Evolutionary conservation across 2,888 invertebrate species (phyloP), one percentile per base, ranked within the genome.

Genomic region (Microctonus brassicae): DNA sequence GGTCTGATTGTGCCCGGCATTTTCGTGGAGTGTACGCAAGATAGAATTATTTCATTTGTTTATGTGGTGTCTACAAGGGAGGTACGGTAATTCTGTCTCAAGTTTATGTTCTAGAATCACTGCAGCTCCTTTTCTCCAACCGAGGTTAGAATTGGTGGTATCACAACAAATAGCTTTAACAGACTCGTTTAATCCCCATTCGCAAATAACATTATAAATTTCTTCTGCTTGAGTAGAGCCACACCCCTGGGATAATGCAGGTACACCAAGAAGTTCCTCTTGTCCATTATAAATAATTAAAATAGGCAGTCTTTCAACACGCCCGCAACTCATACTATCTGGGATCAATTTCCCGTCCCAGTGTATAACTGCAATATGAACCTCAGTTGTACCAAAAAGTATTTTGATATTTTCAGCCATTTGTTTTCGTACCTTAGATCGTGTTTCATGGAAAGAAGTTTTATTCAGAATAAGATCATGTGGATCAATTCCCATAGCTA

Each of bases 81-180:
- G 60, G 39, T 60, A 66, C 58, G 71, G 63, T 24, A 76, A 22
- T 55, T 61, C 58, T 53, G 53, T 70, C 13, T 70, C 57, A 24
- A 75, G 61, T 63, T 67, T 68, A 24, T 63, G 39, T 67, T 74
- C 63, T 36, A 73, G 61, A 33, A 68, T 52, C 10, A 73, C 55
- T 17, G 68, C 70, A 9, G 74, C 61, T 34, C 72, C 74, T 22
- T 73, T 73, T 22, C 47, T 53, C 6, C 52, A 36, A 22, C 74
- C 73, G 17, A 69, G 52, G 29, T 76, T 75, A 10, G 76, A 71
- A 47, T 64, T 65, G 5, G 76, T 73, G 24, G 74, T 73, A 61
- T 75, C 68, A 64, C 73, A 75, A 55, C 73, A 72, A 22, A 73
- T 26, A 20, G 72, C 74, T 65, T 66, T 64, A 36, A 73, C 52